These are phyloP conservation scores for Sitta europaea DNA, from an alignment of 2,113 vertebrate genomes.

Conservation along the genomic window DNA sequence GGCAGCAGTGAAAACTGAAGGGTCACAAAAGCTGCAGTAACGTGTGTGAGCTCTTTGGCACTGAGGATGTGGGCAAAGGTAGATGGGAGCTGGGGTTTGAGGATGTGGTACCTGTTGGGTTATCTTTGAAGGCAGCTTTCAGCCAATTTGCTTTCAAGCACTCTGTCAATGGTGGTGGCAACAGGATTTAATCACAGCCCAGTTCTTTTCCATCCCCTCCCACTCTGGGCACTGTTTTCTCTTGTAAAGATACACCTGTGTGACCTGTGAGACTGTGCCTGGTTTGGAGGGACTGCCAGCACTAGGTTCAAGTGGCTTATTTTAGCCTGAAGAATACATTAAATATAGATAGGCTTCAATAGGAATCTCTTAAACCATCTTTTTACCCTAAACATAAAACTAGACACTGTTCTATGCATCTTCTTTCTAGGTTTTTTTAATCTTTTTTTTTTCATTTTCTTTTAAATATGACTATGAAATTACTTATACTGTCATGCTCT, in stretches of 20 bases:
- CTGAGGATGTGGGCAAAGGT: neutral
- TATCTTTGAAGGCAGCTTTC: neutral
- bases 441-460: neutral
- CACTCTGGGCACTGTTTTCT: neutral
- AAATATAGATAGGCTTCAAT: neutral
- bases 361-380: neutral
- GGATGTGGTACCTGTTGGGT: neutral
- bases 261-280: no score
- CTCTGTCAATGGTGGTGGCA: neutral
- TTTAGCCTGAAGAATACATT: neutral
- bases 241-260: fast-evolving
- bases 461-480: neutral
- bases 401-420: neutral
- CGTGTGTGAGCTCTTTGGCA: neutral
- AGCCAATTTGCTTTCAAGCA: neutral
- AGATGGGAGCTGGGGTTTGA: neutral
- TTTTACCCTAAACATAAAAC: neutral
- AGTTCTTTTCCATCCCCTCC: neutral
- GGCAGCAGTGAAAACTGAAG: neutral
- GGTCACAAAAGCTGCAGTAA: neutral
- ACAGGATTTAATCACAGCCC: neutral
- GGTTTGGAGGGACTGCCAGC: neutral
- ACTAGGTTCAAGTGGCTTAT: neutral
- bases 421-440: neutral
- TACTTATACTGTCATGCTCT: neutral